Evolutionary conservation across 1,140 invertebrate species (phyloP).

Genomic region (Mercenaria mercenaria): DNA sequence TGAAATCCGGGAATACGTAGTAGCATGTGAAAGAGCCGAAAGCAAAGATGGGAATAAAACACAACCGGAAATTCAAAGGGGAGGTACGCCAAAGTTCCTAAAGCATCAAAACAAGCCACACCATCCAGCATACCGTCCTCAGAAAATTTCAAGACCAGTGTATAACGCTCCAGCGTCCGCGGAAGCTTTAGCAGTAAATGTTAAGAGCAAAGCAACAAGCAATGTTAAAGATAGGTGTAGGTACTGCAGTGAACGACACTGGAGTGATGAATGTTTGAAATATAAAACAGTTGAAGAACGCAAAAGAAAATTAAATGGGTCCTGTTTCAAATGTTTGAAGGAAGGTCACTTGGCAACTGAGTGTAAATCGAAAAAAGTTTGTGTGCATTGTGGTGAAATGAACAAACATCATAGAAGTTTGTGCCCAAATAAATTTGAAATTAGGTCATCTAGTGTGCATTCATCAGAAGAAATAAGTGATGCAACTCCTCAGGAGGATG

Average conservation of each 20-base stretch:
- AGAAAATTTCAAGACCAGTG: not conserved
- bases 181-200: not conserved
- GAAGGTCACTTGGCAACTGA: not conserved
- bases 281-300: not conserved
- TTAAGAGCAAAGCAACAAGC: not conserved
- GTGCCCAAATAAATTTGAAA: not conserved
- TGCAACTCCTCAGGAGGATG: not conserved
- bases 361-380: constrained; percentile 20
- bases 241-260: constrained; percentile 11
- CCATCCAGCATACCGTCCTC: not conserved
- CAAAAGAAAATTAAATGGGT: not conserved
- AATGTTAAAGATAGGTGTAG: not conserved
- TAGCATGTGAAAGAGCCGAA: constrained; percentile 2
- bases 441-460: not conserved
- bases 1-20: not conserved
- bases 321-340: constrained; percentile 26
- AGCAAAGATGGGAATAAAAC: not conserved
- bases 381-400: constrained; percentile 29
- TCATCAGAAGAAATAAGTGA: not conserved
- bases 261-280: constrained; percentile 33
- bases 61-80: not conserved
- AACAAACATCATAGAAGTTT: constrained; percentile 23
- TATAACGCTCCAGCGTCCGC: not conserved
- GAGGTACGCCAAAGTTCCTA: not conserved
- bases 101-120: not conserved